Conservation (phyloP, 2,888 invertebrate species). For the Hypena proboscidalis region DNA sequence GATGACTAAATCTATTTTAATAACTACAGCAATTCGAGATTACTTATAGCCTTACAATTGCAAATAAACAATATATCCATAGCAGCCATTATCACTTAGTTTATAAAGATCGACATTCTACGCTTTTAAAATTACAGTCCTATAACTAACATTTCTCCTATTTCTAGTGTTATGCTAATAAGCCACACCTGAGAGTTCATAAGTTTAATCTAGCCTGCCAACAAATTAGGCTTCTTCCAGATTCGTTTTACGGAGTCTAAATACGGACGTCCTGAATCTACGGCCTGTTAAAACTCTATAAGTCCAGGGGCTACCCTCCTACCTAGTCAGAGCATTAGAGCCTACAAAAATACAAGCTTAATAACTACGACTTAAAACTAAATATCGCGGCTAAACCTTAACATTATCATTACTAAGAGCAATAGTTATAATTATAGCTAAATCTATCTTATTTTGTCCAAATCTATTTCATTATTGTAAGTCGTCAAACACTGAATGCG, state of each 20-base stretch:
- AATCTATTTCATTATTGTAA: conserved; percentile 32
- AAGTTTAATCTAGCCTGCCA: conserved; percentile 52
- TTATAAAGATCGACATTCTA: conserved; percentile 19
- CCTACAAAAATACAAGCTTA: conserved; percentile 19
- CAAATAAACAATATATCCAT: conserved; percentile 27
- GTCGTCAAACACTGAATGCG: conserved; percentile 49
- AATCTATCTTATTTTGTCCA: conserved; percentile 14
- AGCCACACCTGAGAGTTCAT: conserved; percentile 39
- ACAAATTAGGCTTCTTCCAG: conserved; percentile 59
- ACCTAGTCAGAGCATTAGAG: conserved; percentile 14
- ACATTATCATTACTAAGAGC: conserved; percentile 15
- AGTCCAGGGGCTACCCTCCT: conserved; percentile 36
- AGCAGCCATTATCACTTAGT: conserved; percentile 33
- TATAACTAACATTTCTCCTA: conserved; percentile 17
- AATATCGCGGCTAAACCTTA: conserved; percentile 21
- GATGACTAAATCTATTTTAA: conserved; percentile 34
- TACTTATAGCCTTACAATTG: conserved; percentile 28
- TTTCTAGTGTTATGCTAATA: conserved; percentile 22
- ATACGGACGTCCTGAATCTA: conserved; percentile 49
- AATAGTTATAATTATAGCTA: conserved; percentile 18
- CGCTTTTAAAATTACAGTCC: conserved; percentile 17
- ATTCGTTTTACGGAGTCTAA: conserved; percentile 42
- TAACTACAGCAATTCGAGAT: conserved; percentile 25
- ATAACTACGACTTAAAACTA: conserved; percentile 25
- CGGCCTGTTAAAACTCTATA: conserved; percentile 47